Evolutionary conservation across 2,888 invertebrate genomes (phyloP), one percentile per base, ranked within the genome.

Genomic region (Clunio marinus): DNA sequence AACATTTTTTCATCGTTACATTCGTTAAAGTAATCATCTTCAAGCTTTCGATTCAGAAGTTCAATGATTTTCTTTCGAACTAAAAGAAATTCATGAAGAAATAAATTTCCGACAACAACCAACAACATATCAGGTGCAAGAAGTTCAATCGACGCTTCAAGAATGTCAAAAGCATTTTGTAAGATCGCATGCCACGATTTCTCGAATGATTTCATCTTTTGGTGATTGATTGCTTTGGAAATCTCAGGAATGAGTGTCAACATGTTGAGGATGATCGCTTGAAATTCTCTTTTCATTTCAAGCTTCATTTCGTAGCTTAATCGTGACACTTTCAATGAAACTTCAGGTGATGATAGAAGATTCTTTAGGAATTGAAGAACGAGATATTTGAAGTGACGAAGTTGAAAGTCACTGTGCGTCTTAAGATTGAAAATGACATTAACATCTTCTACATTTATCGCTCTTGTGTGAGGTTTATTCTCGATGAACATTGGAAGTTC

Each of bases 121-220:
- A 96, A 78, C 77, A 96, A 93, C 81, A 91, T 86, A 17, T 85
- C 82, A 0, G 89, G 86, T 0, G 93, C 89, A 13, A 96, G 77
- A 59, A 96, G 76, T 13, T 86, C 87, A 73, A 91, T 91, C 1
- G 91, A 85, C 75, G 89, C 87, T 73, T 93, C 92, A 68, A 93
- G 77, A 51, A 91, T 81, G 73, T 93, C 92, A 73, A 90, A 89
- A 51, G 86, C 84, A 73, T 89, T 86, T 75, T 91, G 88, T 13
- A 90, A 77, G 77, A 94, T 83, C 0, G 88, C 87, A 74, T 87
- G 88, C 92, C 93, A 93, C 75, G 90, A 95, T 74, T 90, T 90
- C 0, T 80, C 80, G 69, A 84, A 81, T 0, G 81, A 79, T 5
- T 81, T 79, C 0, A 83, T 84, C 0, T 83, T 79, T 69, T 83